These are phyloP conservation scores for Malthinus flaveolus DNA, from an alignment of 2,888 invertebrate genomes.

Conservation along the genomic window DNA sequence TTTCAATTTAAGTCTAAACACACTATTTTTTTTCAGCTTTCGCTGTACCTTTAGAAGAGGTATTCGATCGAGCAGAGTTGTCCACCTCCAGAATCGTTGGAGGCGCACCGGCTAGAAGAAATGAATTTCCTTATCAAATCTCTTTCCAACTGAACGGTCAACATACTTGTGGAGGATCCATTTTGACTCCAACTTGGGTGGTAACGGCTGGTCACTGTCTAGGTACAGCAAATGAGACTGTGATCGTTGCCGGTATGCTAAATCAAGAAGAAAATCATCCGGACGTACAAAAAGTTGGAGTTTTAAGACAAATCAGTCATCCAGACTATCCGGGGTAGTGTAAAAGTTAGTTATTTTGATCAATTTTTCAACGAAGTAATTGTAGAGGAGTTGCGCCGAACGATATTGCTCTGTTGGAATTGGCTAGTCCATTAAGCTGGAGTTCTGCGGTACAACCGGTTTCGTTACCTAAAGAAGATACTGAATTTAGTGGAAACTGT, in stretches of 20 bases:
- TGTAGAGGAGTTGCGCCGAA: constrained; percentile 9
- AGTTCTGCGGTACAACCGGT: constrained; percentile 55
- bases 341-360: background rate
- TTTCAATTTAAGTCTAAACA: no score
- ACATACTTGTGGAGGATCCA: constrained; percentile 56
- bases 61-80: no score
- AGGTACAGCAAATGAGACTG: constrained; percentile 44
- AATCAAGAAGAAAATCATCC: constrained; percentile 50
- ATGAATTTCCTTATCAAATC: constrained; percentile 7
- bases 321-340: constrained; percentile 56
- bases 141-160: constrained; percentile 4
- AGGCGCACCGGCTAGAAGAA: background rate
- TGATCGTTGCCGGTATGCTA: constrained; percentile 56
- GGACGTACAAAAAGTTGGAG: constrained; percentile 51
- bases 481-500: constrained; percentile 44
- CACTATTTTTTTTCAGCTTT: no score
- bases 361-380: no score
- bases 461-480: constrained; percentile 48
- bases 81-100: constrained; percentile 7
- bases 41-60: no score
- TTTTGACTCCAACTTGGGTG: constrained; percentile 56
- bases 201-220: constrained; percentile 58
- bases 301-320: constrained; percentile 53
- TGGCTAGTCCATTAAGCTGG: constrained; percentile 5
- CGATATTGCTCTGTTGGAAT: constrained; percentile 11